phyloP scores from a whole-genome alignment of 2,888 invertebrate genomes.

The Drosophila recens region DNA sequence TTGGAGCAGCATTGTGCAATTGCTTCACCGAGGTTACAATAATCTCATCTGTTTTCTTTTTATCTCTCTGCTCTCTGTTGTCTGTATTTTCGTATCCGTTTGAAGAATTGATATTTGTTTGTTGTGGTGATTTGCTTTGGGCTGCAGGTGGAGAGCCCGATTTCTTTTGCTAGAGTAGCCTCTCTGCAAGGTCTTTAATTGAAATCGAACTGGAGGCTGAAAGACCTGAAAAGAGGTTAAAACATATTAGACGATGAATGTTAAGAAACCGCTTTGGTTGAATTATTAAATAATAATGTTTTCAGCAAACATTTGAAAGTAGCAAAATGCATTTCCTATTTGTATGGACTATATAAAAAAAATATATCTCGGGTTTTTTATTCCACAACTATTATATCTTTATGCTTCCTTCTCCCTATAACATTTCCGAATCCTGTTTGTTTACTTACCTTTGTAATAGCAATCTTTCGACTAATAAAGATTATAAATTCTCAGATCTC shows the following conservation, averaged over 20 bases:
- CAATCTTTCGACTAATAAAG: not conserved
- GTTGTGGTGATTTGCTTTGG: slow-evolving; percentile 63
- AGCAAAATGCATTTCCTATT: not conserved
- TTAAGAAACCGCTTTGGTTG: not conserved
- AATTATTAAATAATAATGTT: not conserved
- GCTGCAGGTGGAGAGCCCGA: slow-evolving; percentile 85
- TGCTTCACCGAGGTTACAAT: slow-evolving; percentile 47
- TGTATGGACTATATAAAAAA: not conserved
- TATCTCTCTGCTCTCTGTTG: slow-evolving; percentile 40
- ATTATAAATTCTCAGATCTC: not conserved
- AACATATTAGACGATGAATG: slow-evolving; percentile 18
- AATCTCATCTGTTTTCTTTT: slow-evolving; percentile 44
- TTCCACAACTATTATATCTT: no score
- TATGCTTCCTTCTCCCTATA: not conserved
- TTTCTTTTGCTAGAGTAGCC: slow-evolving; percentile 85
- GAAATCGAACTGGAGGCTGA: slow-evolving; percentile 88
- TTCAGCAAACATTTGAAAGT: not conserved
- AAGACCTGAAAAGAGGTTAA: slow-evolving; percentile 68
- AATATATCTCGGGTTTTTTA: not conserved
- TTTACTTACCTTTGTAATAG: slow-evolving; percentile 1
- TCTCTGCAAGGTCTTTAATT: slow-evolving; percentile 82
- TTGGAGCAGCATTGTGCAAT: slow-evolving; percentile 65
- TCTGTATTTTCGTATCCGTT: slow-evolving; percentile 48
- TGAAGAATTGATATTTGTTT: slow-evolving; percentile 44
- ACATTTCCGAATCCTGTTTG: not conserved